These are phyloP conservation scores for Euphydryas editha DNA, from an alignment of 2,888 invertebrate genomes.

Conservation along the genomic window DNA sequence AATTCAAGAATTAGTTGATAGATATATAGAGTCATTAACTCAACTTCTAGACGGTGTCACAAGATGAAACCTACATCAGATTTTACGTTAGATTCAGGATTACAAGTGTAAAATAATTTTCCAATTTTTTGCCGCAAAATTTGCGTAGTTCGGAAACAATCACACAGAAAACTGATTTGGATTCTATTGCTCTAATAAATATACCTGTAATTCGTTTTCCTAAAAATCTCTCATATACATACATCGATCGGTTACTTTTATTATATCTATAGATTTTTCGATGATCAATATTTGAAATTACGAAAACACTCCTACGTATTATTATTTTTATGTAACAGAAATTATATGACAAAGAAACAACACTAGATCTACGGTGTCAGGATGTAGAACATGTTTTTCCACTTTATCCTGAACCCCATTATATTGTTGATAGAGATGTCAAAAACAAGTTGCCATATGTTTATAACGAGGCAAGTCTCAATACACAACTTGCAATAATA, in stretches of 20 bases:
- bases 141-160: too few relatives aligned
- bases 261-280: not conserved
- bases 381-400: conserved; percentile 30
- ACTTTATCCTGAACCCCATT: conserved; percentile 31
- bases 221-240: too few relatives aligned
- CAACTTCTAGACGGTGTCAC: too few relatives aligned
- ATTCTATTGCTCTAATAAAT: too few relatives aligned
- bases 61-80: too few relatives aligned
- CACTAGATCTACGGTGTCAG: conserved; percentile 10
- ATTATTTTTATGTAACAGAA: not conserved
- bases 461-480: conserved; percentile 52
- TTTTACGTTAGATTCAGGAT: too few relatives aligned
- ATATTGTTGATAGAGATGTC: conserved; percentile 49
- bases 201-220: too few relatives aligned
- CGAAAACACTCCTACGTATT: not conserved
- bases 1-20: too few relatives aligned
- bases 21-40: too few relatives aligned
- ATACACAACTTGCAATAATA: conserved; percentile 19
- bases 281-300: not conserved
- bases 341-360: conserved; percentile 3
- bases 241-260: not conserved
- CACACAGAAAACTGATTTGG: too few relatives aligned
- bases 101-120: too few relatives aligned
- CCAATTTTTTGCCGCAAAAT: too few relatives aligned
- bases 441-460: conserved; percentile 54